Evolutionary conservation across 2,888 invertebrate genomes (phyloP).

Genomic region (Hirtodrosophila cameraria): DNA sequence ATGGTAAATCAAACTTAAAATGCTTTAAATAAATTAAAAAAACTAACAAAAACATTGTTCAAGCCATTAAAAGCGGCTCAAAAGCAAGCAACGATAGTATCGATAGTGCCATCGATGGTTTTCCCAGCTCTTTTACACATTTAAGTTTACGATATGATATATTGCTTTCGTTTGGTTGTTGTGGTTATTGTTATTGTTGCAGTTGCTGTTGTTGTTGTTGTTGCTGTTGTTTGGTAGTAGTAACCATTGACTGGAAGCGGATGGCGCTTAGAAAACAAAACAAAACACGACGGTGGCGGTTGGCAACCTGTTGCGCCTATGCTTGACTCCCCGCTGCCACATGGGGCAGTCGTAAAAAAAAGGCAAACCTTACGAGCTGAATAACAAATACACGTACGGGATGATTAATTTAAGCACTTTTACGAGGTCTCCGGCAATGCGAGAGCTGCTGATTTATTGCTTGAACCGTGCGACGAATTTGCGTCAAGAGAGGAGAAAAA

Average conservation of each 20-base stretch:
- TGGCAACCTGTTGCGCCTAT: constrained; percentile 76
- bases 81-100: not conserved
- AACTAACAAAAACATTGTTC: no score
- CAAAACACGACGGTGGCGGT: constrained; percentile 22
- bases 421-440: constrained; percentile 82
- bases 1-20: no score
- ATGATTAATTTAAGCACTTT: constrained; percentile 84
- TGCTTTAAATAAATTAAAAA: no score
- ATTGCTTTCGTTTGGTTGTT: constrained; percentile 14
- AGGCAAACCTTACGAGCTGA: constrained; percentile 70
- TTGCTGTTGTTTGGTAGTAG: constrained; percentile 22
- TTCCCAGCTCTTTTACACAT: constrained; percentile 2
- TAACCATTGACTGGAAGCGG: constrained; percentile 47
- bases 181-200: constrained; percentile 2
- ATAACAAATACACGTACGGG: constrained; percentile 82
- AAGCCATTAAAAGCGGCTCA: no score
- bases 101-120: not conserved
- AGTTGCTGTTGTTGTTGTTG: constrained; percentile 3
- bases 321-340: constrained; percentile 54
- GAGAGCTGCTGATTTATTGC: constrained; percentile 83
- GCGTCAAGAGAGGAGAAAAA: constrained; percentile 54
- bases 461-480: constrained; percentile 62
- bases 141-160: constrained; percentile 52
- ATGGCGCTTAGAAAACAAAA: constrained; percentile 77
- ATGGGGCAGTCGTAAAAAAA: constrained; percentile 61